Conservation (phyloP, 2,797 vertebrate genomes). For the Molossus molossus region DNA sequence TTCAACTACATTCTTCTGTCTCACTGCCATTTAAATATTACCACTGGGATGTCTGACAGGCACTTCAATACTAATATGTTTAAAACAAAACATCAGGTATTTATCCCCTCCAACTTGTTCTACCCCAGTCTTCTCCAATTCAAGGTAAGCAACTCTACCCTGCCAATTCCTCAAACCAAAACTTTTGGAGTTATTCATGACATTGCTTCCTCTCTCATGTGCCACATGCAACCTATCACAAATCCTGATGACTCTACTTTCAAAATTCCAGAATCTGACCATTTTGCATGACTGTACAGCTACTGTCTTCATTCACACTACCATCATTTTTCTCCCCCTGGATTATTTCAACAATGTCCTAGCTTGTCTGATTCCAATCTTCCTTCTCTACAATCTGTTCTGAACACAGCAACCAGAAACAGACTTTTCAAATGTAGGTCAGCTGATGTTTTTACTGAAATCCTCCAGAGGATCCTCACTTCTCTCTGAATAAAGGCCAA, state of each 20-base stretch:
- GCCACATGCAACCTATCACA: neutral
- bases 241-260: neutral
- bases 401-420: conserved; percentile 44
- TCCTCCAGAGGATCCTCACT: neutral
- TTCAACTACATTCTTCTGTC: neutral
- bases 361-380: neutral
- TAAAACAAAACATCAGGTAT: conserved; percentile 7
- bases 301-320: neutral
- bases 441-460: neutral
- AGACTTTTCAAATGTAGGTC: neutral
- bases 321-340: neutral
- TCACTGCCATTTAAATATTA: neutral
- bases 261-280: conserved; percentile 23
- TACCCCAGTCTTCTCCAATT: neutral
- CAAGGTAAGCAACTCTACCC: neutral
- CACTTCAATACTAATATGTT: neutral
- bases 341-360: conserved; percentile 2
- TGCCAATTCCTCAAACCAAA: conserved; percentile 11
- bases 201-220: neutral
- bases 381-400: neutral
- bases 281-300: neutral
- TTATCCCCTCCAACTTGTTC: neutral
- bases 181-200: neutral
- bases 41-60: neutral
- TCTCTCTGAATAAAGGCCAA: neutral